Conservation (phyloP, 2,113 vertebrate genomes). For the Ardeotis arabs region DNA sequence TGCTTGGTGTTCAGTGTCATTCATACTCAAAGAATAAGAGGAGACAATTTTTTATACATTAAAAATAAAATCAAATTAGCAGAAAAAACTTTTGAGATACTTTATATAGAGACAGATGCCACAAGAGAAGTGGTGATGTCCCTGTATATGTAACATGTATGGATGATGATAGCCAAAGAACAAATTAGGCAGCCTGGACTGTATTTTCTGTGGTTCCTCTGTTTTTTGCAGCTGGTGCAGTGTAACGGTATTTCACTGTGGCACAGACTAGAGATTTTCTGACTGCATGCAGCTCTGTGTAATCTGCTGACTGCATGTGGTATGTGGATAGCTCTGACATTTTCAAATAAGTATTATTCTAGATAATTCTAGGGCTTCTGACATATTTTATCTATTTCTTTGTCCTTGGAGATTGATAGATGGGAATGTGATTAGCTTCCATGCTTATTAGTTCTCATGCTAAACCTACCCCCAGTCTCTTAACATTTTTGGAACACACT, state of each 20-base stretch:
- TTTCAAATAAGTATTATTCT: not conserved
- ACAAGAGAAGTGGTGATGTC: not conserved
- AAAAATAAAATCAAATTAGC: not conserved
- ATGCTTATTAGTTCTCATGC: not conserved
- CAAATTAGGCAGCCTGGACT: not conserved
- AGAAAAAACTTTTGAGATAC: not conserved
- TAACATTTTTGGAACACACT: not conserved
- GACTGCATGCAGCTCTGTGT: not conserved
- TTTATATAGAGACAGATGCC: not conserved
- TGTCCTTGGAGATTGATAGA: not conserved
- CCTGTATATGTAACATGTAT: not conserved
- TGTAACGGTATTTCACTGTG: not conserved
- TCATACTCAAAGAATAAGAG: not conserved
- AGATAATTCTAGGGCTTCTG: not conserved
- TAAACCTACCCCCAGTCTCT: not conserved
- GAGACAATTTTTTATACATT: not conserved
- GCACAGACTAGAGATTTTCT: not conserved
- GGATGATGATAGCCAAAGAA: not conserved
- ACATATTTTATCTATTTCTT: slow-evolving; percentile 16
- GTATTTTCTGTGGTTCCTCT: not conserved
- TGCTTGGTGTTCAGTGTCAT: not conserved
- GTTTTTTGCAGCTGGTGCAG: not conserved
- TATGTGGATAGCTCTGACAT: slow-evolving; percentile 5
- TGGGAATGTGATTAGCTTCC: not conserved
- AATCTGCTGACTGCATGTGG: not conserved